These are phyloP conservation scores for Elysia chlorotica DNA, from an alignment of 1,140 invertebrate genomes.

Conservation along the genomic window DNA sequence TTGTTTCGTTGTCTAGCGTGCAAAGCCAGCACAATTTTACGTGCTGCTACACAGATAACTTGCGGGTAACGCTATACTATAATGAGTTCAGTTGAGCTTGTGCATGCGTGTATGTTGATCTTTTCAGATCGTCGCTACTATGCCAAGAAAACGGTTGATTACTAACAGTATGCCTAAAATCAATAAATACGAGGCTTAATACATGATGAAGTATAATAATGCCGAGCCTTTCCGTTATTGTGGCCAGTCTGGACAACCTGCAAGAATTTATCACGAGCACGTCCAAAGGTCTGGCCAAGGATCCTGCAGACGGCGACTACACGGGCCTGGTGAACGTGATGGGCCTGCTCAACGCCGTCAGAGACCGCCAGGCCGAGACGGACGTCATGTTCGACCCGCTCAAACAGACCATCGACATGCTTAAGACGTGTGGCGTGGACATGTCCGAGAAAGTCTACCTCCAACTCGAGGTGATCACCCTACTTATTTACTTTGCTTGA, in stretches of 20 bases:
- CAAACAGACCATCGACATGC: conserved; percentile 69
- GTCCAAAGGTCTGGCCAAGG: conserved; percentile 69
- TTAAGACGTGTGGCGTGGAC: conserved; percentile 65
- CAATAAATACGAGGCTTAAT: too few species aligned
- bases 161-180: too few species aligned
- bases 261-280: conserved; percentile 69
- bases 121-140: too few species aligned
- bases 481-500: too few species aligned
- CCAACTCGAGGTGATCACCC: conserved; percentile 59
- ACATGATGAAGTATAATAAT: too few species aligned
- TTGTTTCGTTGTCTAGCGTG: neutral
- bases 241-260: conserved; percentile 64
- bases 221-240: neutral
- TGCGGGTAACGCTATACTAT: too few species aligned
- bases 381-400: conserved; percentile 92
- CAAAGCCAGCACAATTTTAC: too few species aligned
- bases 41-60: too few species aligned
- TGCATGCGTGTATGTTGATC: too few species aligned
- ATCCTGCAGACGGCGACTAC: conserved; percentile 65
- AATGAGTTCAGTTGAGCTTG: too few species aligned
- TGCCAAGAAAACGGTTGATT: too few species aligned
- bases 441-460: conserved; percentile 65
- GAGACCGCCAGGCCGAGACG: conserved; percentile 63
- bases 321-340: conserved; percentile 63
- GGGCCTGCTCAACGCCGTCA: conserved; percentile 64